phyloP scores from a whole-genome alignment of 2,113 vertebrate species.

The Oxygymnocypris stewartii region DNA sequence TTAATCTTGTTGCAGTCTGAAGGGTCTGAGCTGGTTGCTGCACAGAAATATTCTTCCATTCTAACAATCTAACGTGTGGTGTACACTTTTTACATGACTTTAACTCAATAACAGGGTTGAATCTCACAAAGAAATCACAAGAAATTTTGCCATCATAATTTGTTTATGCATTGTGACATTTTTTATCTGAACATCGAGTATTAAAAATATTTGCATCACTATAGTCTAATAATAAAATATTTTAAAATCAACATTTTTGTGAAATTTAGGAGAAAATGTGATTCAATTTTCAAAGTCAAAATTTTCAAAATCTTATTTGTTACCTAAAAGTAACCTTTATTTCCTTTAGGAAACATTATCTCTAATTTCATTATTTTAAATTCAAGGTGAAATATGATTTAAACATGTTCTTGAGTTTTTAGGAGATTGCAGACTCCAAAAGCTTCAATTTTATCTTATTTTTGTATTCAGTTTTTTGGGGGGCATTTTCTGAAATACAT shows the following conservation, averaged over 20 bases:
- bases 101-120: background rate
- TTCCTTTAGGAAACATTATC: background rate
- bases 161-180: background rate
- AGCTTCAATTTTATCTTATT: background rate
- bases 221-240: background rate
- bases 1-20: background rate
- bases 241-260: background rate
- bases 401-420: background rate
- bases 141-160: background rate
- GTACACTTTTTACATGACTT: background rate
- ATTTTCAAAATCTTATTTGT: background rate
- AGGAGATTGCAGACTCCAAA: background rate
- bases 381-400: background rate
- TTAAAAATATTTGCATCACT: background rate
- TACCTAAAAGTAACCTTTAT: background rate
- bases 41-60: background rate
- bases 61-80: background rate
- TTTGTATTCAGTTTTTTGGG: background rate
- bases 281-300: background rate
- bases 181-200: background rate
- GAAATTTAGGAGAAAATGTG: background rate
- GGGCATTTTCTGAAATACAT: too few species aligned
- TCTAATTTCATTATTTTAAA: background rate
- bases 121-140: background rate
- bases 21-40: background rate